Evolutionary conservation across 2,113 vertebrate genomes (phyloP).

Genomic region (Promerops cafer): DNA sequence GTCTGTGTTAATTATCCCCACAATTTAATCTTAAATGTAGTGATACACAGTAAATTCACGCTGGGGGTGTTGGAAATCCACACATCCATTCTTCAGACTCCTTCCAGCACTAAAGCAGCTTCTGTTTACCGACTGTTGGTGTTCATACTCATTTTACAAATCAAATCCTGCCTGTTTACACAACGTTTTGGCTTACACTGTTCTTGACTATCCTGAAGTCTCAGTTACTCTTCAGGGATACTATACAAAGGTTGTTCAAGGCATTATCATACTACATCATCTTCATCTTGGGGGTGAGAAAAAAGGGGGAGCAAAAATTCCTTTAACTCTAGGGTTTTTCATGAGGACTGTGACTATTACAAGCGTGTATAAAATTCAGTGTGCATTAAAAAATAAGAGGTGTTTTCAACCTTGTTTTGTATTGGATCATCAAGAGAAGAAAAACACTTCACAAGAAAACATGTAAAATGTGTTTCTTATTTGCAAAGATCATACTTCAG

Average conservation of each 20-base stretch:
- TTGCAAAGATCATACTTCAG: neutral
- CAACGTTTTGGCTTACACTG: fast-evolving
- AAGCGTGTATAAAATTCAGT: neutral
- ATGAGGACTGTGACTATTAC: neutral
- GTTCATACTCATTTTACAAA: neutral
- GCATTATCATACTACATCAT: neutral
- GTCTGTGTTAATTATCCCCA: neutral
- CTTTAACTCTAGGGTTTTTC: neutral
- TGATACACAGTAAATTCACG: neutral
- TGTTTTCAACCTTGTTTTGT: neutral
- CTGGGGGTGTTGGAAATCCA: fast-evolving
- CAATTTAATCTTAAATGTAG: neutral
- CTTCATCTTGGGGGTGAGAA: neutral
- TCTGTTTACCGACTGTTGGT: neutral
- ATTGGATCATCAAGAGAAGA: neutral
- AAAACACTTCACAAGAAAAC: neutral
- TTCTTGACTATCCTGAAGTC: neutral
- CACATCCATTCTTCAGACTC: neutral
- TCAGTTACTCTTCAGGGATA: neutral
- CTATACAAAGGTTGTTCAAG: neutral
- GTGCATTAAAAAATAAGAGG: neutral
- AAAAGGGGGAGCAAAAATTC: neutral
- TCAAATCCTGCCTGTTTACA: neutral
- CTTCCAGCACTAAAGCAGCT: neutral
- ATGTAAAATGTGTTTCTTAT: neutral